Conservation (phyloP, 2,888 invertebrate genomes). For the Lasioglossum figueresi region DNA sequence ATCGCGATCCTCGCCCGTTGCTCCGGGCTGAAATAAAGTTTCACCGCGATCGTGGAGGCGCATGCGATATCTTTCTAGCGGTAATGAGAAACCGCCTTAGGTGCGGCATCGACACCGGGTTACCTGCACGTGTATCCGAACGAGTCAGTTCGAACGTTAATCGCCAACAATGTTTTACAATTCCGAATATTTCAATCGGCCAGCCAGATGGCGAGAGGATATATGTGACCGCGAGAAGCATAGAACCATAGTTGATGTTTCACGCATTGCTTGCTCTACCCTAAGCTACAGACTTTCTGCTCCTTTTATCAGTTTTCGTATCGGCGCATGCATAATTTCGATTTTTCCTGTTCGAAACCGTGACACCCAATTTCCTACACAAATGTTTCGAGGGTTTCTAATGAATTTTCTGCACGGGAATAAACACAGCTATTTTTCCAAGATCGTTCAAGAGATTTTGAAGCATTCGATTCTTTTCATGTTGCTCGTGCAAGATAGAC, state of each 20-base stretch:
- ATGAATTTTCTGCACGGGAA: not conserved
- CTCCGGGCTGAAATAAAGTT: constrained; percentile 62
- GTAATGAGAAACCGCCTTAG: constrained; percentile 69
- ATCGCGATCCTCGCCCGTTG: constrained; percentile 53
- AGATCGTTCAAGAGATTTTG: too few relatives aligned
- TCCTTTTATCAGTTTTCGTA: not conserved
- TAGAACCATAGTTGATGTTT: not conserved
- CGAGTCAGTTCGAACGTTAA: constrained; percentile 40
- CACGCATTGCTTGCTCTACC: not conserved
- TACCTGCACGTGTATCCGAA: constrained; percentile 16
- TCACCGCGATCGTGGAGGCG: constrained; percentile 62
- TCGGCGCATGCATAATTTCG: not conserved
- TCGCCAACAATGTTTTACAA: constrained; percentile 32
- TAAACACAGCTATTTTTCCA: too few relatives aligned
- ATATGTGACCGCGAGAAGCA: not conserved
- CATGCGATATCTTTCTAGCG: constrained; percentile 67
- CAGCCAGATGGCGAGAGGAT: not conserved
- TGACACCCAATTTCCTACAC: not conserved
- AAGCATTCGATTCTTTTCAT: too few relatives aligned
- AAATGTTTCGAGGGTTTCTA: not conserved
- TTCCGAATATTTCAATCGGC: constrained; percentile 22
- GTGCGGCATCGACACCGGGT: constrained; percentile 55
- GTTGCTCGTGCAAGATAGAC: too few relatives aligned
- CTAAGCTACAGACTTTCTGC: not conserved
- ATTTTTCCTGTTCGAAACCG: not conserved